A percentile compares a stretch with the other conserved stretches of the same genome.
These are phyloP conservation scores for Temnothorax longispinosus DNA, from an alignment of 1,140 invertebrate genomes.

Conservation along the genomic window DNA sequence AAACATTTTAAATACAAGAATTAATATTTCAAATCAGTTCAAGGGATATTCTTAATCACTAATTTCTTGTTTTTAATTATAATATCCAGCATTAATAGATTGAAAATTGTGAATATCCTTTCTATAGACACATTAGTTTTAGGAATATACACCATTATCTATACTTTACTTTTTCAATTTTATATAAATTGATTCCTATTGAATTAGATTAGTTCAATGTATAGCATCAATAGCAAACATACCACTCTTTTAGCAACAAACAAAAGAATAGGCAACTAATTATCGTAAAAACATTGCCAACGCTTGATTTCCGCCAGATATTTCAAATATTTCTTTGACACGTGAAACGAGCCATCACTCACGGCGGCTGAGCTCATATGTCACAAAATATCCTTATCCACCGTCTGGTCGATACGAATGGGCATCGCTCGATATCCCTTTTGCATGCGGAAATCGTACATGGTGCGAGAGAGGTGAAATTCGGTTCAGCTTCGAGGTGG, in stretches of 20 bases:
- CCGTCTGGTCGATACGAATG: slow-evolving; percentile 43
- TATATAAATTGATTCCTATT: not conserved
- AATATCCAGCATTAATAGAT: not conserved
- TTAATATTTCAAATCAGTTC: not conserved
- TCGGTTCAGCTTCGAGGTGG: slow-evolving; percentile 72
- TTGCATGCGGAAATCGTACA: slow-evolving; percentile 76
- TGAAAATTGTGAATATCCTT: not conserved
- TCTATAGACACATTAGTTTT: not conserved
- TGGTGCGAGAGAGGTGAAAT: slow-evolving; percentile 66
- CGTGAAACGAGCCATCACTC: not conserved
- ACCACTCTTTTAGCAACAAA: not conserved
- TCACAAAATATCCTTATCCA: slow-evolving; percentile 69
- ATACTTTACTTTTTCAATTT: not conserved
- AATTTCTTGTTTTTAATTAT: not conserved
- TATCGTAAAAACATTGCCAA: not conserved
- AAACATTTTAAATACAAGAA: not conserved
- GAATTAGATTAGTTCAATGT: not conserved
- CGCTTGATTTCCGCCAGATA: slow-evolving; percentile 1
- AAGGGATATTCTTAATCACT: not conserved
- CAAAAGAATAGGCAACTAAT: not conserved
- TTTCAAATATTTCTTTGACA: slow-evolving; percentile 28
- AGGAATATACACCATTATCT: not conserved
- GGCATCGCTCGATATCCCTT: slow-evolving; percentile 70
- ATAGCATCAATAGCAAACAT: not conserved
- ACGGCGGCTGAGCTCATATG: slow-evolving; percentile 55